phyloP scores from a whole-genome alignment of 2,113 vertebrate species.

The Macheiramphus alcinus region DNA sequence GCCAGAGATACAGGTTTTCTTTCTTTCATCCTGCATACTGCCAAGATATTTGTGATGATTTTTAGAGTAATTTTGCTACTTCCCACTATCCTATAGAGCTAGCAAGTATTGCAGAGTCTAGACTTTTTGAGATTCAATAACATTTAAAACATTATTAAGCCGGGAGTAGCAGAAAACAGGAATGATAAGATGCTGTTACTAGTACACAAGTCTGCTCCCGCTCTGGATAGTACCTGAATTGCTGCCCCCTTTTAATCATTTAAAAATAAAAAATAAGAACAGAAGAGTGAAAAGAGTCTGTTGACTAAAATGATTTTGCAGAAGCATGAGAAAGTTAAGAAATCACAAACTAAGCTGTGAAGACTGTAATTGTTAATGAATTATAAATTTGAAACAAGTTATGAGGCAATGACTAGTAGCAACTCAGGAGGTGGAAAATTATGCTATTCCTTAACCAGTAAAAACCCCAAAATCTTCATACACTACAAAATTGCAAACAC shows the following conservation, averaged over 20 bases:
- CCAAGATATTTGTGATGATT: not conserved
- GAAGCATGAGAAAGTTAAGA: not conserved
- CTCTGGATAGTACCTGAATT: not conserved
- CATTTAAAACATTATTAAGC: not conserved
- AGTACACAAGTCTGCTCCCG: not conserved
- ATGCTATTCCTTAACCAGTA: not conserved
- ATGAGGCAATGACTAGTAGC: not conserved
- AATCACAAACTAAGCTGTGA: not conserved
- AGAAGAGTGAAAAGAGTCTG: not conserved
- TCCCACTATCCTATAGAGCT: not conserved
- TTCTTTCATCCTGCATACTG: not conserved
- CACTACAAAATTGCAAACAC: not conserved
- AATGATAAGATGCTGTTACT: not conserved
- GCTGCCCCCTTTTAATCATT: not conserved
- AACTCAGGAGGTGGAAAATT: not conserved
- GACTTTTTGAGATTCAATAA: not conserved
- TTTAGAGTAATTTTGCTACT: not conserved
- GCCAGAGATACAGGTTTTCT: not conserved
- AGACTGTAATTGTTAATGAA: conserved; percentile 3
- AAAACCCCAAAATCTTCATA: not conserved
- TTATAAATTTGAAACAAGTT: not conserved
- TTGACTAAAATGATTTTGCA: not conserved
- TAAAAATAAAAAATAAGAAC: not conserved
- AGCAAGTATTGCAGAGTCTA: not conserved
- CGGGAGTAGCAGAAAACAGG: not conserved